Evolutionary conservation across 2,113 vertebrate genomes (phyloP), one percentile per base, ranked within the genome.

Genomic region (Tursiops truncatus): DNA sequence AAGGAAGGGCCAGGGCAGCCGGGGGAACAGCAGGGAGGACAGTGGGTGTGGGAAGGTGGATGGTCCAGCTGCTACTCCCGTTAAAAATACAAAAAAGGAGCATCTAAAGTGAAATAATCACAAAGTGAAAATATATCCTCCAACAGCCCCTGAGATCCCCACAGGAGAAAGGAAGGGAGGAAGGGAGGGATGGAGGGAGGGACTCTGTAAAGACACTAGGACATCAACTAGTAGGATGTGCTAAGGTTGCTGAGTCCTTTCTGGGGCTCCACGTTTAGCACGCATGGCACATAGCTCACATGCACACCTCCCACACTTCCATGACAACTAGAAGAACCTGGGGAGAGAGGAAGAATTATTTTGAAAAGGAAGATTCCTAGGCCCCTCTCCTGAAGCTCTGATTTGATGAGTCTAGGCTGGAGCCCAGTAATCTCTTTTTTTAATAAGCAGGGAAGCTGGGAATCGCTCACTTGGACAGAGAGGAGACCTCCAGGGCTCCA

Each of bases 121-220:
- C 98, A 94, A 96, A 98, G 97, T 98, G 98, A 98, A 98, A 98
- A 98, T 98, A 97, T 97, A 97, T 97, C 96, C 97, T 98, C 98
- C 96, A 97, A 98, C 98, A 93, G 97, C 97, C 97, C 98, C 98
- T 98, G 98, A 98, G 98, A 97, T 98, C 98, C 98, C 98, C 98
- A 97, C 98, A 94, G 97, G 98, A 97, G 98, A 98, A 98, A 98
- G 98, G 62, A 62, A 62, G 65, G 13, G 63, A 33, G 67, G 17
- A 18, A 33, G 15, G 7, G 5, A 3, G 53, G 11, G 13, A 36
- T 5, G 20, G 4, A 11, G 12, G 31, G 12, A 65, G 56, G 50
- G 6, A 26, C 3, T n/a, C 13, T 84, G 15, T 33, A 38, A 80
- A 71, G 70, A 47, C 8, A 4, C 14, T 10, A 73, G 71, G 71